Percentiles rank a stretch among this genome's conserved stretches.
phyloP scores from a whole-genome alignment of 1,140 invertebrate genomes.

The Drosophila oshimai region DNA sequence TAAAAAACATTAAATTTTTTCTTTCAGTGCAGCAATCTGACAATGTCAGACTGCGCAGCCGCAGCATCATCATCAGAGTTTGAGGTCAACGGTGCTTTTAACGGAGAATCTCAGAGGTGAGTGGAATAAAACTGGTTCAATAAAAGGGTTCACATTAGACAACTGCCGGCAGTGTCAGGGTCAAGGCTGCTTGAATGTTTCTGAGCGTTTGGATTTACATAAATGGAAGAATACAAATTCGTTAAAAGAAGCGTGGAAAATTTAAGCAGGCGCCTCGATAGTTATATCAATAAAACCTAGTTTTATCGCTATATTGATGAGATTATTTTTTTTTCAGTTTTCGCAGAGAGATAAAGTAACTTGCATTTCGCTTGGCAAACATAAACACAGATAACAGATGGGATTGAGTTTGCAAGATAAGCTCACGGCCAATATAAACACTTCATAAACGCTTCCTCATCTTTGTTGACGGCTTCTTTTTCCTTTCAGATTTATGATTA shows the following conservation, averaged over 20 bases:
- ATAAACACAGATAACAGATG: conserved; percentile 18
- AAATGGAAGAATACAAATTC: conserved; percentile 48
- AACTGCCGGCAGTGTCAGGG: conserved; percentile 51
- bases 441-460: background rate
- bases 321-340: background rate
- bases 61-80: conserved; percentile 22
- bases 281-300: background rate
- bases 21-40: background rate
- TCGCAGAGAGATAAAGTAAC: conserved; percentile 2
- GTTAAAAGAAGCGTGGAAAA: conserved; percentile 43
- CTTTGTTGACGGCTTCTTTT: background rate
- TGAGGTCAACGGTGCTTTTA: conserved; percentile 74
- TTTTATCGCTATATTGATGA: background rate
- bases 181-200: conserved; percentile 32
- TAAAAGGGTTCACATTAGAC: conserved; percentile 30
- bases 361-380: conserved; percentile 17
- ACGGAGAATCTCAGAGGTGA: conserved; percentile 37
- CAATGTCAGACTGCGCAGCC: background rate
- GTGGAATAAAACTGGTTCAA: conserved; percentile 17
- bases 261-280: background rate
- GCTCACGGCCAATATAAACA: background rate
- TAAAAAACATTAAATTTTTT: too few relatives aligned
- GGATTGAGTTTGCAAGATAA: conserved; percentile 3
- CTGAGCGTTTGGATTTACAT: conserved; percentile 7
- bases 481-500: conserved; percentile 1